Evolutionary conservation across 2,113 vertebrate species (phyloP).

Genomic region (Thalassoma bifasciatum): DNA sequence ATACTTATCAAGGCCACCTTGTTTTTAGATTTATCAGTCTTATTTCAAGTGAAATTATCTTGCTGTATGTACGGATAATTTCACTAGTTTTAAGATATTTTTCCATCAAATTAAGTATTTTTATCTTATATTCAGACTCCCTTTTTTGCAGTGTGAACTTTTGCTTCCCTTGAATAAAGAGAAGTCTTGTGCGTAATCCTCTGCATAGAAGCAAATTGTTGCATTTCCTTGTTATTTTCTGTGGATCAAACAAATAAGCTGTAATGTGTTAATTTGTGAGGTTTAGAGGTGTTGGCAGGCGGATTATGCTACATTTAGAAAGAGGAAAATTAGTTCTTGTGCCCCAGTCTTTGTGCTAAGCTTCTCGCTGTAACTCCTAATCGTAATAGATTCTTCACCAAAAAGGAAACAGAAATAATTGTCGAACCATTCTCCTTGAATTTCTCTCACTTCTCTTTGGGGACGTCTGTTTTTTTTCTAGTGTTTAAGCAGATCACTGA

Average conservation of each 20-base stretch:
- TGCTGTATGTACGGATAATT: too few relatives aligned
- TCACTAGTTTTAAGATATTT: too few relatives aligned
- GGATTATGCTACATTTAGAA: not conserved
- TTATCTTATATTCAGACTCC: too few relatives aligned
- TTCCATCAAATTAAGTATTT: too few relatives aligned
- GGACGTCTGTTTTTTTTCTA: too few relatives aligned
- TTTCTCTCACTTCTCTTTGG: too few relatives aligned
- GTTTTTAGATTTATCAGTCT: too few relatives aligned
- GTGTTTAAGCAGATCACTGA: conserved; percentile 48
- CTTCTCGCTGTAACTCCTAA: not conserved
- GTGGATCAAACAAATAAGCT: not conserved
- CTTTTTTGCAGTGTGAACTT: too few relatives aligned
- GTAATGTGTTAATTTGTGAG: not conserved
- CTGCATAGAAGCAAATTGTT: not conserved
- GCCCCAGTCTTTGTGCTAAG: not conserved
- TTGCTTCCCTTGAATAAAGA: too few relatives aligned
- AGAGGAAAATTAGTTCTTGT: not conserved
- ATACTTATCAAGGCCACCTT: too few relatives aligned
- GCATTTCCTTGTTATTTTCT: not conserved
- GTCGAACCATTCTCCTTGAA: conserved; percentile 4
- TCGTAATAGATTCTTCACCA: not conserved
- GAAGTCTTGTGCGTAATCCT: not conserved
- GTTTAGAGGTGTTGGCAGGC: not conserved
- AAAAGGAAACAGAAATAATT: not conserved
- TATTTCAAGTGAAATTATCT: too few relatives aligned